Evolutionary conservation across 2,113 vertebrate genomes (phyloP).

Genomic region (Machaerirhynchus nigripectus): DNA sequence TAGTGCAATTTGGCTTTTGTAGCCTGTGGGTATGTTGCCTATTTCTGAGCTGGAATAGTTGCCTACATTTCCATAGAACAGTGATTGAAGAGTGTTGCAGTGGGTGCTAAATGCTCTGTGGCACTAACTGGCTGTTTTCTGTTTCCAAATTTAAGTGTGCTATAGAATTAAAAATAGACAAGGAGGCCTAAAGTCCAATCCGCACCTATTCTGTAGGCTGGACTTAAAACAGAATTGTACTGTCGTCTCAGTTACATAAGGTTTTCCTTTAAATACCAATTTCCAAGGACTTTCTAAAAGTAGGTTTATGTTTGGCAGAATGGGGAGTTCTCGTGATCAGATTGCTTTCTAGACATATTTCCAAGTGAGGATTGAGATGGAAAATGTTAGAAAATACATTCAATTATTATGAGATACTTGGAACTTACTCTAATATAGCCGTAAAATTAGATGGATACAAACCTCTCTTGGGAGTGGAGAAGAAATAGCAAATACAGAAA

Average conservation of each 20-base stretch:
- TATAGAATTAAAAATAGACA: not conserved
- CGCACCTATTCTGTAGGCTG: not conserved
- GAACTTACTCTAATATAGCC: not conserved
- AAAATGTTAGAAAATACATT: not conserved
- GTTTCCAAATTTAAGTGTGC: not conserved
- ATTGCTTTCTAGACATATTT: not conserved
- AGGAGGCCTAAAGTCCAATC: not conserved
- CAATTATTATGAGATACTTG: not conserved
- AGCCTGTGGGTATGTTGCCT: not conserved
- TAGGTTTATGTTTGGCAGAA: not conserved
- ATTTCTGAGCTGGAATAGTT: not conserved
- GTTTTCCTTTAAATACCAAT: not conserved
- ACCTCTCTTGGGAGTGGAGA: not conserved
- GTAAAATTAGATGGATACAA: not conserved
- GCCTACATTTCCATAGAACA: not conserved
- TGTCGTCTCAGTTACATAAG: not conserved
- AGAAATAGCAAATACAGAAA: not conserved
- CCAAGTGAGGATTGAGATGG: not conserved
- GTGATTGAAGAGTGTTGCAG: not conserved
- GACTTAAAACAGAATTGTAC: not conserved
- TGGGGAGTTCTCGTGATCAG: not conserved
- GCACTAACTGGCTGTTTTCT: not conserved
- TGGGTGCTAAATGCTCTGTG: not conserved
- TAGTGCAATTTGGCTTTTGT: not conserved
- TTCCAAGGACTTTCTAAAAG: not conserved